Conservation (phyloP, 2,888 invertebrate species). For the Leptura quadrifasciata region DNA sequence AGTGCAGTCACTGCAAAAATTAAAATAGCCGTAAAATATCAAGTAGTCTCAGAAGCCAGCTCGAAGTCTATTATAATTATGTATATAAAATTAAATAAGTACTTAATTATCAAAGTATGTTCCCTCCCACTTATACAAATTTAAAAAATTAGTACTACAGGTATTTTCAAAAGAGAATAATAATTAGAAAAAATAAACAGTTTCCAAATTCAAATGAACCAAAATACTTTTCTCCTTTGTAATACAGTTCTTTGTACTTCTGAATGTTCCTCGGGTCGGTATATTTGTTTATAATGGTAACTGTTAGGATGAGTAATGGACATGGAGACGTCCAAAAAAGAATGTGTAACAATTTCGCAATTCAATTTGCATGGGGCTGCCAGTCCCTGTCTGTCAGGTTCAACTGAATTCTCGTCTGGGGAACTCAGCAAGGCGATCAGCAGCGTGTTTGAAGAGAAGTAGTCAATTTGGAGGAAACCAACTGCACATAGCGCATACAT, state of each 20-base stretch:
- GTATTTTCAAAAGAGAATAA: not conserved
- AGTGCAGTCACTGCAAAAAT: no score
- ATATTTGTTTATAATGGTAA: conserved; percentile 55
- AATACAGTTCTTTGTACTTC: conserved; percentile 37
- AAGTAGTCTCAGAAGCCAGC: no score
- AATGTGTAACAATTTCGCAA: conserved; percentile 72
- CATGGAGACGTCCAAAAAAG: conserved; percentile 64
- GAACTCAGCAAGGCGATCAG: conserved; percentile 63
- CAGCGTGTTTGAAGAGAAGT: conserved; percentile 58
- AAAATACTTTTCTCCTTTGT: conserved; percentile 30
- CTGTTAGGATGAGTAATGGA: conserved; percentile 65
- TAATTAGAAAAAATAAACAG: not conserved
- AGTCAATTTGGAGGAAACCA: conserved; percentile 49
- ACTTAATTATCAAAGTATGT: no score
- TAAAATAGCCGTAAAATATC: no score
- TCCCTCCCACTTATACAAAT: no score
- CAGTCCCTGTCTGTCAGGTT: conserved; percentile 68
- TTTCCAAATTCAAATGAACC: conserved; percentile 15
- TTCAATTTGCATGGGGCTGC: conserved; percentile 71
- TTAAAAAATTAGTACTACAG: no score
- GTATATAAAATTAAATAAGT: no score
- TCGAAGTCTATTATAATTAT: no score
- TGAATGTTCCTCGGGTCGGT: conserved; percentile 41
- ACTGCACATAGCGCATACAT: conserved; percentile 35
- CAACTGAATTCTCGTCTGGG: conserved; percentile 63